Base-by-base conservation (phyloP, 1,140 invertebrate species). In the Dendrolimus punctatus region DNA sequence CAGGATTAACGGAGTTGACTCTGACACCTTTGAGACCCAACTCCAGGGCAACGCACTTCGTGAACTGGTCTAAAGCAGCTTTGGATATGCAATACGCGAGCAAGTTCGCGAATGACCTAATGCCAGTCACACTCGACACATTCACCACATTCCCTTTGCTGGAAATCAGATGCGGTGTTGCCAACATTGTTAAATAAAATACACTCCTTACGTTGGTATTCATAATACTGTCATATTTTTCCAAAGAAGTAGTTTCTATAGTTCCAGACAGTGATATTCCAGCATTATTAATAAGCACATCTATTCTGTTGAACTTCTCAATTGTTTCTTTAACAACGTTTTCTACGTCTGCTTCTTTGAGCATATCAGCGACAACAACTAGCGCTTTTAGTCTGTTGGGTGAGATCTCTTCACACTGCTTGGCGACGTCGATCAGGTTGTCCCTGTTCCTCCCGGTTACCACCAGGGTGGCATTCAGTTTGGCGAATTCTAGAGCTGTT, bases 51-150 rank as follows among this genome's bases (percentile, higher is more conserved):
- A 88, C 70, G 60, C 92, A 94, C 68, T 91, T 87, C 6, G 95
- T 96, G 46, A 96, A 89, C 67, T 96, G 95, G 84, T 96, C 94
- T 6, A 96, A 62, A 10, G 94, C 93, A 55, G 93, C 80, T 87
- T 96, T 96, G 38, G 93, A 95, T 87, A 95, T 92, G 64, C 91
- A 92, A 71, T 96, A 96, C 0, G 93, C 89, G 47, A 93, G 74
- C 39, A 91, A 80, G 62, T 89, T 88, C 36, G 91, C 87, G 58
- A 92, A 93, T 7, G 93, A 89, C 80, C 94, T 83, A 23, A 93
- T 66, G 8, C 94, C 94, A 67, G 89, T 91, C 2, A 96, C 92
- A 74, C 94, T 95, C 2, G 94, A 95, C 4, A 96, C 92, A 81
- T 96, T 96, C 0, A 96, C 92, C 64, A 95, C 92, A 60, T 90